Base-by-base conservation (phyloP, 2,888 invertebrate species). In the Julus scanicus region DNA sequence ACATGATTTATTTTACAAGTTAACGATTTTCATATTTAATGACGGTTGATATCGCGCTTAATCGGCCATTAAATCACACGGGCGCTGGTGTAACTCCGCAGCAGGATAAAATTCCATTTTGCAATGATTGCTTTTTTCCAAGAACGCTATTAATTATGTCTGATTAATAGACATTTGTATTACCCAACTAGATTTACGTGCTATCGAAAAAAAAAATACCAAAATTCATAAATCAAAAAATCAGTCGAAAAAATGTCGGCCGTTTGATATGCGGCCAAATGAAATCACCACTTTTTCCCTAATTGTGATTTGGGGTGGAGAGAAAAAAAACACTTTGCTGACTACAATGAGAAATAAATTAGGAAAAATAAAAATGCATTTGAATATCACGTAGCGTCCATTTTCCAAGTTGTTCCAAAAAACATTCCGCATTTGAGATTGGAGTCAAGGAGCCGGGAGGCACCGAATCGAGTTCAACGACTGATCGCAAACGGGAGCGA, bases 291-390 rank as follows among this genome's bases (percentile, higher is more conserved):
- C n/a, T 63, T 63, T 63, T 53, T n/a, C 57, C n/a, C n/a, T n/a
- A 63, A 63, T 63, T 63, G n/a, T n/a, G 17, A 63, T 63, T 63
- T 63, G 57, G 57, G 57, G 11, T 63, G 57, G 17, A n/a, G 5
- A 63, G 57, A 17, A 63, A 48, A 63, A 63, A 63, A n/a, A 15
- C 57, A 63, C 57, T 63, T n/a, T 63, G n/a, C 57, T 63, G 57
- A n/a, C 57, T 63, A 63, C 57, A 63, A 63, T 63, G 57, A 63
- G 57, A 63, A 63, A 63, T 63, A 63, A 63, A 63, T 63, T 63
- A 63, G 57, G n/a, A 63, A n/a, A 63, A 63, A 63, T 11, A 63
- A 63, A 63, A 63, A 63, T 63, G 57, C 57, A 63, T 17, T 15
- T n/a, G 57, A 63, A 63, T 63, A 63, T 63, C 57, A 63, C 57